Conservation (phyloP, 2,888 invertebrate genomes). For the Leptopilina myrica region DNA sequence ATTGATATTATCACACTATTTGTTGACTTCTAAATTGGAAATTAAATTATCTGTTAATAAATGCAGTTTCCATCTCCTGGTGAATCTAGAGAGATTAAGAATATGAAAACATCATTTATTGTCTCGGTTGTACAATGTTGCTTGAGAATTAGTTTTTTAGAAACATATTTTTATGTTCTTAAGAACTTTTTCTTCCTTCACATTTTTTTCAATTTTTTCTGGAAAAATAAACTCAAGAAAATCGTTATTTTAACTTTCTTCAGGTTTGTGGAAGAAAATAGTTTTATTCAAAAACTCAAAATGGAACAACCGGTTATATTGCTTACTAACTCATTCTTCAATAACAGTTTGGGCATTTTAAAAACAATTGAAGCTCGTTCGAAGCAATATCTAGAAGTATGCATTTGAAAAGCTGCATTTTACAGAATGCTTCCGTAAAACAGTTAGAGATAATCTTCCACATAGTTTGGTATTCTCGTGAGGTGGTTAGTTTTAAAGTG, state of each 20-base stretch:
- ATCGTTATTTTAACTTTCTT: neutral
- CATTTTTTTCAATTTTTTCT: too few relatives aligned
- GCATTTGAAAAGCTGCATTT: slow-evolving; percentile 47
- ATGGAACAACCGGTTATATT: slow-evolving; percentile 10
- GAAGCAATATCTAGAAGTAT: slow-evolving; percentile 43
- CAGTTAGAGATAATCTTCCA: slow-evolving; percentile 53
- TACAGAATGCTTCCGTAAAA: slow-evolving; percentile 51
- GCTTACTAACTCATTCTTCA: slow-evolving; percentile 7
- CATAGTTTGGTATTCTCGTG: slow-evolving; percentile 45
- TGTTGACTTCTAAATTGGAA: too few relatives aligned
- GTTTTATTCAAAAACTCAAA: neutral
- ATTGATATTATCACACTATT: too few relatives aligned
- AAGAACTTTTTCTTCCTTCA: too few relatives aligned
- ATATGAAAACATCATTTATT: too few relatives aligned
- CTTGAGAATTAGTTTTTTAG: too few relatives aligned
- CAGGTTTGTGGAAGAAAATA: neutral
- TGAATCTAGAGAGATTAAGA: too few relatives aligned
- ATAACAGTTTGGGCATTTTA: slow-evolving; percentile 8
- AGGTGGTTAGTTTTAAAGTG: slow-evolving; percentile 15
- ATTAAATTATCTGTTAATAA: too few relatives aligned
- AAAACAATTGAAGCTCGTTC: slow-evolving; percentile 46
- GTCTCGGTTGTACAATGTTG: too few relatives aligned
- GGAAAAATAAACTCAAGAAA: neutral
- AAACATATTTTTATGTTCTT: too few relatives aligned
- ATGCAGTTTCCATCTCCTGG: too few relatives aligned